Base-by-base conservation (phyloP, 2,888 invertebrate genomes). In the Lasius platythorax region DNA sequence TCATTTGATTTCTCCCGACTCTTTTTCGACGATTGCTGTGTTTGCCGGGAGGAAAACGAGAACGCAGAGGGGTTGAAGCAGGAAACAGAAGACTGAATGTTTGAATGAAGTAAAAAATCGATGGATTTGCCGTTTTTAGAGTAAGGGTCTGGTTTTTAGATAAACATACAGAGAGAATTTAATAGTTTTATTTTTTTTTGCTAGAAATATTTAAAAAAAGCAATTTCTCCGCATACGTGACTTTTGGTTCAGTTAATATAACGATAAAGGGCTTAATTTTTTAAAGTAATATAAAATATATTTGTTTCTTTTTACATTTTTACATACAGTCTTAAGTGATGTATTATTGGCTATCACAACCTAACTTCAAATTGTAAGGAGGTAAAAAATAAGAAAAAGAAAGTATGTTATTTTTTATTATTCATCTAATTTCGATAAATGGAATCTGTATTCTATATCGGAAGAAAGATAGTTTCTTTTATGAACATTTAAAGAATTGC, bases 1-100 rank as follows among this genome's bases (percentile, higher is more conserved):
- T 90, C 90, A 90, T 90, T 90, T 85, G 88, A 87, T 84, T 85
- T 85, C 68, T 67, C 66, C 58, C 61, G 67, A 50, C 67, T 79
- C 85, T 90, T 89, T 87, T 90, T 87, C 85, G 83, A 82, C 87
- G 76, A 90, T 76, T 74, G 50, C 79, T 63, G 61, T 67, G 58
- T 61, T 53, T 72, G 79, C 5, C 83, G 82, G 76, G 30, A 28
- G 43, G 53, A 50, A 74, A 61, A 61, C 28, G 61, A 61, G 83
- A 74, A 72, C 70, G 56, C 76, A 83, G 82, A 74, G 66, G 68
- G 30, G n/a, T 53, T 23, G 53, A 33, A 53, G 11, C 12, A 40
- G 53, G n/a, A n/a, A 61, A 61, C 46, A 15, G 56, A 58, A 43
- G 83, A 79, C 79, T 78, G 72, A 66, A 50, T 33, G 74, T 82